A percentile compares a stretch with the other conserved stretches of the same genome.
Evolutionary conservation across 2,797 vertebrate species (phyloP).

Genomic region (Lutjanus argentimaculatus): DNA sequence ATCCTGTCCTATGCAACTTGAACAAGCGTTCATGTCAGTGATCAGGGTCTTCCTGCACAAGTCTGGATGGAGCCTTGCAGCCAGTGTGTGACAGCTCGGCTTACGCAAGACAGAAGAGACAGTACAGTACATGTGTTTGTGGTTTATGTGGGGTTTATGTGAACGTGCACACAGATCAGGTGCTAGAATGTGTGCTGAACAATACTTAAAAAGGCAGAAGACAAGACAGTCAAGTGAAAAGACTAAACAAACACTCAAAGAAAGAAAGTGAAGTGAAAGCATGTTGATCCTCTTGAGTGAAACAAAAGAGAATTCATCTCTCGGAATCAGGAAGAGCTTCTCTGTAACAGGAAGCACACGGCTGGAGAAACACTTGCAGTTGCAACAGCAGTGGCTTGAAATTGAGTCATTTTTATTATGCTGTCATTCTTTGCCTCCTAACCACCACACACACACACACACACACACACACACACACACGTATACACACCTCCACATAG

Average conservation of each 20-base stretch:
- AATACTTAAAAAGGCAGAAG: not conserved
- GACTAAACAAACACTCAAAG: not conserved
- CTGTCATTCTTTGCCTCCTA: not conserved
- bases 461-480: not conserved
- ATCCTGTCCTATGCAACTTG: not conserved
- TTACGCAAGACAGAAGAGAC: not conserved
- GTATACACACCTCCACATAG: not conserved
- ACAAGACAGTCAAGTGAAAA: not conserved
- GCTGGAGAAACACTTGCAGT: slow-evolving; percentile 9
- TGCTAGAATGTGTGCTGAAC: not conserved
- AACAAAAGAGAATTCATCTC: not conserved
- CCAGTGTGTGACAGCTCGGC: not conserved
- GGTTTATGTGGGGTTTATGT: slow-evolving; percentile 12
- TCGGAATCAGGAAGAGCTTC: slow-evolving; percentile 2
- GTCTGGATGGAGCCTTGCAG: not conserved
- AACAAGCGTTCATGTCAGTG: not conserved
- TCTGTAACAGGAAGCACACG: slow-evolving; percentile 5
- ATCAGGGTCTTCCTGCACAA: not conserved
- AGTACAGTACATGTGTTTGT: not conserved
- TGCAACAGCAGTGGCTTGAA: not conserved
- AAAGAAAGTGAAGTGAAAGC: slow-evolving; percentile 8
- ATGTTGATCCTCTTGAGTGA: not conserved
- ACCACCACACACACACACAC: not conserved
- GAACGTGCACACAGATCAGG: not conserved
- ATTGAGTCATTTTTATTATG: not conserved